Base-by-base conservation (phyloP, 2,797 vertebrate species). In the Notamacropus eugenii region DNA sequence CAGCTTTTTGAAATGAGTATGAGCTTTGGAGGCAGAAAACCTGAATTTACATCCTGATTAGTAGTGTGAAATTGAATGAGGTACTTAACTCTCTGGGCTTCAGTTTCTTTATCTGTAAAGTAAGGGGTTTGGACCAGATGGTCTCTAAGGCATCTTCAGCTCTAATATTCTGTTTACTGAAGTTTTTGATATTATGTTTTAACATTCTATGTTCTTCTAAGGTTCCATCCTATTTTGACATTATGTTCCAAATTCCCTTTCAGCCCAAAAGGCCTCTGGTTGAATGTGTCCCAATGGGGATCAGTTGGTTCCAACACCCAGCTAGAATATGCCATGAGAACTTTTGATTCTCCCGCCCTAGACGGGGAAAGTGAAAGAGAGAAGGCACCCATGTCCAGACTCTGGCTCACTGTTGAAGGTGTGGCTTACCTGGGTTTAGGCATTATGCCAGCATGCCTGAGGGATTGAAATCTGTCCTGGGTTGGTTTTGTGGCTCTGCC, bases 381-480 rank as follows among this genome's bases (percentile, higher is more conserved):
- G 67, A 95, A 82, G 91, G 92, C 90, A 27, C 59, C 31, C 94
- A 46, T 55, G 67, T 55, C 94, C 55, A 62, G 90, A 90, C 56
- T 58, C 6, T 27, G 3, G 34, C 93, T 0, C 0, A 29, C 90
- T n/a, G 1, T 34, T 40, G 46, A 55, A 50, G 55, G 90, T 22
- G 82, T 92, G 96, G 62, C 93, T 97, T 93, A 96, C 92, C 93
- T 57, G 94, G 95, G 90, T 28, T 52, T 58, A 91, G 95, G 95
- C 95, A 16, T 19, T 55, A 34, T 54, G 90, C 95, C 95, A 93
- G 58, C 57, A 46, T 12, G 62, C 91, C 91, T 31, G 34, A 22
- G 82, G 31, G 6, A n/a, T 62, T 93, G 90, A 94, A 93, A 74
- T 92, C 90, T 96, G 93, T 90, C 94, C 82, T 46, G 94, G 94